phyloP scores from a whole-genome alignment of 1,140 invertebrate genomes.

The Theocolax elegans region DNA sequence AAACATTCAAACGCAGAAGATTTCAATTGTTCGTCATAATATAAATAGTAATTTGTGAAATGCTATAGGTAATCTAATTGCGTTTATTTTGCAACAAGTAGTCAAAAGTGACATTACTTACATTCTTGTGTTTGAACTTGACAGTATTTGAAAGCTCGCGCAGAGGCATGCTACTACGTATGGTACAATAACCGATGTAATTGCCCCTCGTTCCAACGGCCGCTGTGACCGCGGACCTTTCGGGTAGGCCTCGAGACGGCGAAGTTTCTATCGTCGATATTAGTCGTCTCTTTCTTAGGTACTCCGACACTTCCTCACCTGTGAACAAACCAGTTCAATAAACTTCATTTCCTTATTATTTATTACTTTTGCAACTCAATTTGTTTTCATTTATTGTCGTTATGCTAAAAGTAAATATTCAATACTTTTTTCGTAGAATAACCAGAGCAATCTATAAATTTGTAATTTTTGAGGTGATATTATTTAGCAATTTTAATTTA shows the following conservation, averaged over 20 bases:
- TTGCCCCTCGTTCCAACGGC: conserved; percentile 59
- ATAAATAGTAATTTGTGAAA: too few species aligned
- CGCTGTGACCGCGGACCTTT: conserved; percentile 65
- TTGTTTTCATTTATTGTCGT: too few species aligned
- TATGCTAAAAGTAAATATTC: too few species aligned
- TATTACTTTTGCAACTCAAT: too few species aligned
- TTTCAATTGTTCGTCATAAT: too few species aligned
- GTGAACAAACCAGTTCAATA: conserved; percentile 22
- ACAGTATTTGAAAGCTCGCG: conserved; percentile 69
- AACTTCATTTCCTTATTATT: too few species aligned
- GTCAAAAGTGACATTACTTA: conserved; percentile 54
- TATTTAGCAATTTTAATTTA: too few species aligned
- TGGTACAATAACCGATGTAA: conserved; percentile 77
- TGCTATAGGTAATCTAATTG: too few species aligned
- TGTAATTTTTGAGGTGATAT: too few species aligned
- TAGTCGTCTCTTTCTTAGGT: conserved; percentile 75
- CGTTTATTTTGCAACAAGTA: too few species aligned
- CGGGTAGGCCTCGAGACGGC: conserved; percentile 72
- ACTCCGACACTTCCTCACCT: conserved; percentile 69
- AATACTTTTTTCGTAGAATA: neutral
- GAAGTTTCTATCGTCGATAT: conserved; percentile 84
- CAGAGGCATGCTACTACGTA: conserved; percentile 75
- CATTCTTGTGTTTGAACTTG: conserved; percentile 62
- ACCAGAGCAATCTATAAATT: too few species aligned
- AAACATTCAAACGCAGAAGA: too few species aligned